Conservation (phyloP, 2,888 invertebrate species). For the Epinotia demarniana region DNA sequence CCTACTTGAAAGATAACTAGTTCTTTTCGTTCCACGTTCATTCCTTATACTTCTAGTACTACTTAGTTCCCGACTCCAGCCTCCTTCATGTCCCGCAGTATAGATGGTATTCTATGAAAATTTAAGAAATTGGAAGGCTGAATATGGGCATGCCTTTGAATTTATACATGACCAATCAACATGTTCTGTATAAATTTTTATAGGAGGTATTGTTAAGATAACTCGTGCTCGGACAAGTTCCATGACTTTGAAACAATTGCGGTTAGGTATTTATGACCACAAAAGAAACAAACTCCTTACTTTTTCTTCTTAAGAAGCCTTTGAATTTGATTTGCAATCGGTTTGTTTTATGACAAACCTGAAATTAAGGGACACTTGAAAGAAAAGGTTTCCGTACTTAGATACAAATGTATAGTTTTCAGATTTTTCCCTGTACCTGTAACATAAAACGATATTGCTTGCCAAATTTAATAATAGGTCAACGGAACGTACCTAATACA, state of each 20-base stretch:
- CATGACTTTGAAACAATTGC: not conserved
- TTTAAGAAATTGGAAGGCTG: slow-evolving; percentile 40
- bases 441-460: no score
- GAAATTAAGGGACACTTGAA: no score
- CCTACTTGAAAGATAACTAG: no score
- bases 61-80: not conserved
- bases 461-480: no score
- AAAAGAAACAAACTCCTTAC: not conserved
- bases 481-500: no score
- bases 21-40: not conserved
- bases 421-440: no score
- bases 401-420: no score
- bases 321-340: not conserved
- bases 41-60: slow-evolving; percentile 1
- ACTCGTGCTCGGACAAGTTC: slow-evolving; percentile 14
- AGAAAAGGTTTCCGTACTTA: no score
- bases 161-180: slow-evolving; percentile 41
- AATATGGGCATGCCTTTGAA: slow-evolving; percentile 31
- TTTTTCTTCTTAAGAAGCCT: no score
- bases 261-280: not conserved
- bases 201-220: slow-evolving; percentile 24
- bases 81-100: not conserved
- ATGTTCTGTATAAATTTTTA: slow-evolving; percentile 20
- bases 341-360: not conserved
- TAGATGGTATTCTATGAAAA: slow-evolving; percentile 39